phyloP scores from a whole-genome alignment of 2,797 vertebrate genomes.

The Coranthus polyacanthus region DNA sequence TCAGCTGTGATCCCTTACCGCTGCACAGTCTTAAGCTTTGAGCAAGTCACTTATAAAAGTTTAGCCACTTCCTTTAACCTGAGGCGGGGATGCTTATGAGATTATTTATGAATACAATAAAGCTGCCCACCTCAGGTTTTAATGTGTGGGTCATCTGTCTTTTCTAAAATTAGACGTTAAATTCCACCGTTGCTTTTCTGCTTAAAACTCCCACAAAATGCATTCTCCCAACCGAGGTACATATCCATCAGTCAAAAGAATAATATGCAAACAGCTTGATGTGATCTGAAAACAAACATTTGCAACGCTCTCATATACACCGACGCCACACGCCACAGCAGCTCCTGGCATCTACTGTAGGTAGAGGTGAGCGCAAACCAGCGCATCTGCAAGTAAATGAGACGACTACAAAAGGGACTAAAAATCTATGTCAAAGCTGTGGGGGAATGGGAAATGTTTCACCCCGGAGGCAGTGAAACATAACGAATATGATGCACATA shows the following conservation, averaged over 20 bases:
- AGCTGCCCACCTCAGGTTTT: conserved; percentile 6
- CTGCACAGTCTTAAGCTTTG: conserved; percentile 80
- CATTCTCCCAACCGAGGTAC: neutral
- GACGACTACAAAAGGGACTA: conserved; percentile 44
- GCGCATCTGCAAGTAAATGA: conserved; percentile 67
- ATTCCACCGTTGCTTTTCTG: conserved; percentile 11
- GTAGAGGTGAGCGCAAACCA: conserved; percentile 55
- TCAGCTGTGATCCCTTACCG: conserved; percentile 81
- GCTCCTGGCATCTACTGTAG: conserved; percentile 36
- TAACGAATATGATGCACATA: conserved; percentile 47
- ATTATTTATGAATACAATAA: conserved; percentile 13
- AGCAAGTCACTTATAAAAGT: conserved; percentile 81
- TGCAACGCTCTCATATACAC: conserved; percentile 6
- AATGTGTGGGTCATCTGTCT: conserved; percentile 8
- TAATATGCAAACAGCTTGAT: conserved; percentile 6
- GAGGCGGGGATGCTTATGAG: no score
- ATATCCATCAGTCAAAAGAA: conserved; percentile 5
- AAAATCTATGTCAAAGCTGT: conserved; percentile 42
- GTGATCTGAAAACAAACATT: conserved; percentile 22
- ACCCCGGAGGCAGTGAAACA: conserved; percentile 48
- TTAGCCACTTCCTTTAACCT: conserved; percentile 6
- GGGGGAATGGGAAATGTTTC: conserved; percentile 21
- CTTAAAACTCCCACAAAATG: conserved; percentile 6
- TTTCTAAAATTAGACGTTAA: conserved; percentile 25
- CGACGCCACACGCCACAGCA: conserved; percentile 17